Evolutionary conservation across 1,140 invertebrate genomes (phyloP), one percentile per base, ranked within the genome.

Genomic region (Anoplolepis gracilipes): DNA sequence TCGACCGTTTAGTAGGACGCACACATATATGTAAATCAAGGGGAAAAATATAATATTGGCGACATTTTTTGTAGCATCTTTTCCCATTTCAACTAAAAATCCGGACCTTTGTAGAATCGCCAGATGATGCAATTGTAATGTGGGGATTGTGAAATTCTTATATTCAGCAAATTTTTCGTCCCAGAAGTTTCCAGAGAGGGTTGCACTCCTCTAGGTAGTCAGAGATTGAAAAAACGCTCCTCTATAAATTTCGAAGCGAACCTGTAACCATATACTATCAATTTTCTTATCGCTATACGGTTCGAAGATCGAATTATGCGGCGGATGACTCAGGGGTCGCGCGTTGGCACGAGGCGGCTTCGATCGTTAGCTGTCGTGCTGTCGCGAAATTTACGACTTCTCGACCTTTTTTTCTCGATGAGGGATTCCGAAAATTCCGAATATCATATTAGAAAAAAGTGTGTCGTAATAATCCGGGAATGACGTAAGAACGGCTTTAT

Each of bases 261-360:
- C 2, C 3, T 33, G 19, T 39, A n/a, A 55, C 49, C 2, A 46
- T 25, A 22, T 16, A 42, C 22, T 61, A 33, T 81, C 25, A 5
- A 36, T 55, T 42, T 59, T 25, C 42, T 8, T 6, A 28, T 79
- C 16, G 53, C 55, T 73, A 13, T 30, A 59, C 42, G 16, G 30
- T 57, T 33, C 53, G 16, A 33, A 22, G 36, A 82, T 82, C 67
- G 78, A 81, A 72, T 82, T 25, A 49, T 49, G 36, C 19, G 25
- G 53, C 25, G 55, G 67, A 82, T 82, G 78, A 82, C 67, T 82
- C 78, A 82, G 36, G 39, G 53, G 36, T 81, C 36, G 49, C 36
- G 33, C 65, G 53, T 70, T 16, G 25, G 65, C 25, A 81, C 25
- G 11, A 8, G 33, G 36, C 19, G 7, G 53, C 53, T 28, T 72